Evolutionary conservation across 2,797 vertebrate genomes (phyloP), one percentile per base, ranked within the genome.

Genomic region (Pelodytes ibericus): DNA sequence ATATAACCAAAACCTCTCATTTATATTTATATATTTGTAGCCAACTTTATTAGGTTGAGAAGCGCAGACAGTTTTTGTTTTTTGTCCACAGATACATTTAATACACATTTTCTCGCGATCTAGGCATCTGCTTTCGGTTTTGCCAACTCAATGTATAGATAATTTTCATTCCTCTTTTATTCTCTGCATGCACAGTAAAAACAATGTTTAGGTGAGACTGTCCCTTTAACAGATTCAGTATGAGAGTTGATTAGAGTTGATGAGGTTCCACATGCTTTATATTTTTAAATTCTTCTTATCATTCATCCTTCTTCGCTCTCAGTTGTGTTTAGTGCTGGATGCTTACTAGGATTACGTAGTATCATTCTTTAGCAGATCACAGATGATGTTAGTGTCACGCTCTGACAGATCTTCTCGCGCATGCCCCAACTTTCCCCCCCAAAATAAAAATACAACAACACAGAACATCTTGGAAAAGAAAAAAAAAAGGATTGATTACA

Each of bases 401-500:
- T 66, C 39, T 44, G 29, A 64, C 60, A 59, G 26, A 30, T 71
- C 64, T 67, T n/a, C 41, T 53, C 61, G 49, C 66, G 62, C 64
- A 39, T 77, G 70, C 62, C 66, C 51, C 51, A 65, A 58, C 49
- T 66, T n/a, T n/a, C n/a, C n/a, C n/a, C 15, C n/a, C 36, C 47
- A 27, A 33, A 44, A 57, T 61, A 51, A 69, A 65, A 60, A 77
- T 72, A 44, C 53, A 61, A 77, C 75, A 77, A 77, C 68, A 67
- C 39, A 39, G 75, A 72, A 72, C 69, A 75, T 77, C 69, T 77
- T 24, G 36, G 62, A 47, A 30, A 70, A 77, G 27, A 51, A 62
- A 62, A 77, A 47, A 30, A 70, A 77, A 30, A 51, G 69, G 69
- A 77, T 72, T 72, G 75, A 77, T 77, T 77, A 66, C 62, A 66